Evolutionary conservation across 2,888 invertebrate species (phyloP).

Genomic region (Hemistola chrysoprasaria): DNA sequence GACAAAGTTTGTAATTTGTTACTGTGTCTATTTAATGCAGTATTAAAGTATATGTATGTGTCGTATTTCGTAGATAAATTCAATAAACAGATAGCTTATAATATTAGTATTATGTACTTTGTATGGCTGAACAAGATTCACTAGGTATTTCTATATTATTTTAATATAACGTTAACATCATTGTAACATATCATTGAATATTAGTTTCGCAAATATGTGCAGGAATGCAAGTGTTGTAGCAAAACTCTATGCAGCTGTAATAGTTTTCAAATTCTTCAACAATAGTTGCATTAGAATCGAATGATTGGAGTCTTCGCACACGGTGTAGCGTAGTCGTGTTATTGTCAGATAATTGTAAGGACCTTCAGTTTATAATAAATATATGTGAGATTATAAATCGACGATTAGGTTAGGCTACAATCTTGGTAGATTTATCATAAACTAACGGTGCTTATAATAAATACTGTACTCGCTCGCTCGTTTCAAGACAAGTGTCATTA

Average conservation of each 20-base stretch:
- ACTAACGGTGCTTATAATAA: too few species aligned
- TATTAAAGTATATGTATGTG: slow-evolving; percentile 57
- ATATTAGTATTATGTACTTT: slow-evolving; percentile 52
- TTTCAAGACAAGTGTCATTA: too few species aligned
- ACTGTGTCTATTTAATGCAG: slow-evolving; percentile 65
- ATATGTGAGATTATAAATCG: too few species aligned
- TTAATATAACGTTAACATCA: slow-evolving; percentile 17
- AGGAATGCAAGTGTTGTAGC: too few species aligned
- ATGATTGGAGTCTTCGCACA: too few species aligned
- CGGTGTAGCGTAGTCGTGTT: too few species aligned
- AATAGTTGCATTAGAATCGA: slow-evolving; percentile 12
- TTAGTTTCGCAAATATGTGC: slow-evolving; percentile 25
- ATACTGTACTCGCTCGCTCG: too few species aligned
- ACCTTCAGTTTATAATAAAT: too few species aligned
- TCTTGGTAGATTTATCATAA: too few species aligned
- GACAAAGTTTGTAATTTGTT: slow-evolving; percentile 36
- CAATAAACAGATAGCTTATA: slow-evolving; percentile 53
- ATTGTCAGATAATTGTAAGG: too few species aligned
- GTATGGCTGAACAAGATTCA: slow-evolving; percentile 43
- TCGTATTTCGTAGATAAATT: slow-evolving; percentile 54
- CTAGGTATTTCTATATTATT: slow-evolving; percentile 19
- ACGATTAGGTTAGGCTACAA: too few species aligned
- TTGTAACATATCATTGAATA: slow-evolving; percentile 30
- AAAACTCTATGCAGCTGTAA: too few species aligned
- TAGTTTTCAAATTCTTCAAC: slow-evolving; percentile 13